These are phyloP conservation scores for Gallinago nigripennis DNA, from an alignment of 2,797 vertebrate species.

Conservation along the genomic window DNA sequence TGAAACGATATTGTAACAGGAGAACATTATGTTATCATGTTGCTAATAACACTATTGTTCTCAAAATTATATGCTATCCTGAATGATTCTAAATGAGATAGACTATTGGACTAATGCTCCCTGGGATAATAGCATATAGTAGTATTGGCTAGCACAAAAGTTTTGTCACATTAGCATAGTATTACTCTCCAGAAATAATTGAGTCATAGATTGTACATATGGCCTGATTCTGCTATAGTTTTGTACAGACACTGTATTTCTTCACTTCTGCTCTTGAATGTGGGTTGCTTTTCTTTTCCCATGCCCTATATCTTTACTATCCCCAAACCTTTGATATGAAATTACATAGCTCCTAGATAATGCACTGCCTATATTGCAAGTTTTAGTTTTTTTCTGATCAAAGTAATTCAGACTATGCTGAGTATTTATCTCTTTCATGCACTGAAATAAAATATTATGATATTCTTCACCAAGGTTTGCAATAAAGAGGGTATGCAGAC, in stretches of 20 bases:
- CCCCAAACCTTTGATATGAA: not conserved
- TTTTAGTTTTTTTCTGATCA: not conserved
- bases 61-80: not conserved
- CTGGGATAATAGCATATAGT: not conserved
- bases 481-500: not conserved
- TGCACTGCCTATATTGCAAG: not conserved
- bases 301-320: not conserved
- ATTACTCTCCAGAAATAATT: not conserved
- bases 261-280: not conserved
- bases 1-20: not conserved
- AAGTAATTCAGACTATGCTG: not conserved
- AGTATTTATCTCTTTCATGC: not conserved
- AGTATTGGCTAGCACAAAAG: not conserved
- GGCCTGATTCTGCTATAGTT: not conserved
- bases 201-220: not conserved
- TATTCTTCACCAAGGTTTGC: not conserved
- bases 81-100: not conserved
- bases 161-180: not conserved
- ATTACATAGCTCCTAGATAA: not conserved
- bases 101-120: not conserved
- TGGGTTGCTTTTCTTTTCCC: not conserved
- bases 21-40: not conserved
- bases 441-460: not conserved
- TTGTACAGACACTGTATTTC: not conserved
- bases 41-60: not conserved